These are phyloP conservation scores for Oscheius onirici DNA, from an alignment of 2,888 invertebrate genomes.

Conservation along the genomic window DNA sequence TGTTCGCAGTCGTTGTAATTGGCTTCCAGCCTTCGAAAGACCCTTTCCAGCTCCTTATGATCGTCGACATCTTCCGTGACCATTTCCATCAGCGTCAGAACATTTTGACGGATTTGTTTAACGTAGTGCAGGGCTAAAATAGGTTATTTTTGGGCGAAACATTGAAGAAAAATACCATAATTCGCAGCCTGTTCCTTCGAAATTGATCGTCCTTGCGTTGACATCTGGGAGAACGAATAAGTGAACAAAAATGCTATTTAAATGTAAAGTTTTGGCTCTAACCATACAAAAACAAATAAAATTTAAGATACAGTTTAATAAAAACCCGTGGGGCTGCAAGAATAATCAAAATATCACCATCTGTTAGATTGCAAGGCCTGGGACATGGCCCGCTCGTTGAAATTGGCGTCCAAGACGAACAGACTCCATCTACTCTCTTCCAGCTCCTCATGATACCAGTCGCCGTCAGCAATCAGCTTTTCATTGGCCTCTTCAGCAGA, in stretches of 20 bases:
- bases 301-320: not conserved
- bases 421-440: constrained; percentile 34
- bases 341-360: not conserved
- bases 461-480: constrained; percentile 25
- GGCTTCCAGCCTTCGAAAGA: not conserved
- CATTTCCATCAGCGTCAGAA: not conserved
- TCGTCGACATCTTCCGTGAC: not conserved
- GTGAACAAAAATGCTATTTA: not conserved
- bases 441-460: constrained; percentile 30
- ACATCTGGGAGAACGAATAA: not conserved
- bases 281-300: not conserved
- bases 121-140: constrained; percentile 2
- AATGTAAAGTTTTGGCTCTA: not conserved
- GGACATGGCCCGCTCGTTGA: constrained; percentile 3
- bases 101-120: not conserved
- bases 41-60: not conserved
- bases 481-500: constrained; percentile 32
- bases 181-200: not conserved
- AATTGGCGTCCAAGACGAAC: constrained; percentile 15
- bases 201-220: not conserved
- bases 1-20: not conserved
- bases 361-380: not conserved
- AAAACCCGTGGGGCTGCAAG: not conserved
- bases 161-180: not conserved
- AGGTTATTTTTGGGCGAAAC: not conserved